Percentiles rank a stretch among this genome's conserved stretches.
Conservation (phyloP, 2,113 vertebrate species). For the Capreolus pygargus region DNA sequence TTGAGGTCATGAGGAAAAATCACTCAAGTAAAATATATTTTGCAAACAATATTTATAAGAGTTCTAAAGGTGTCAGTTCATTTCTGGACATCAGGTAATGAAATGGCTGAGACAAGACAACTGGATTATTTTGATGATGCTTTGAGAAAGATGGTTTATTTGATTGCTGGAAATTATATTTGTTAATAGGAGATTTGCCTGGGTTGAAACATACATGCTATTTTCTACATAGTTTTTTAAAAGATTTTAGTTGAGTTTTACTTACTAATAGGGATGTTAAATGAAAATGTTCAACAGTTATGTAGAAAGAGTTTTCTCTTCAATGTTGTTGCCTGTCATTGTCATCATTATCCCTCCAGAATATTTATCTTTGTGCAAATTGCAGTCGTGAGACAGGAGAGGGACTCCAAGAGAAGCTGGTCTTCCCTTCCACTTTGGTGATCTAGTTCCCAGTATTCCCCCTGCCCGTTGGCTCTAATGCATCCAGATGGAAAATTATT, state of each 20-base stretch:
- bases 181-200: background rate
- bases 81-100: background rate
- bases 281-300: background rate
- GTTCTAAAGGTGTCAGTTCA: background rate
- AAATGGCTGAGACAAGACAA: background rate
- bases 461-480: background rate
- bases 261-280: background rate
- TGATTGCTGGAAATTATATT: background rate
- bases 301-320: background rate
- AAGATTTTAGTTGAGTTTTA: background rate
- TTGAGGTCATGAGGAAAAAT: background rate
- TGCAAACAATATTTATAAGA: background rate
- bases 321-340: background rate
- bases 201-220: background rate
- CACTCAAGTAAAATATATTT: background rate
- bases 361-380: background rate
- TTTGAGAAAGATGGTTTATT: background rate
- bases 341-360: background rate
- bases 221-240: background rate
- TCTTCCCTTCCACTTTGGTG: background rate
- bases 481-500: background rate
- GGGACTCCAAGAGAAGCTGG: background rate
- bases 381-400: background rate
- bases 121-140: background rate
- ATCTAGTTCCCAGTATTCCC: background rate